These are phyloP conservation scores for Hoplostethus mediterraneus DNA, from an alignment of 2,797 vertebrate species.

Conservation along the genomic window DNA sequence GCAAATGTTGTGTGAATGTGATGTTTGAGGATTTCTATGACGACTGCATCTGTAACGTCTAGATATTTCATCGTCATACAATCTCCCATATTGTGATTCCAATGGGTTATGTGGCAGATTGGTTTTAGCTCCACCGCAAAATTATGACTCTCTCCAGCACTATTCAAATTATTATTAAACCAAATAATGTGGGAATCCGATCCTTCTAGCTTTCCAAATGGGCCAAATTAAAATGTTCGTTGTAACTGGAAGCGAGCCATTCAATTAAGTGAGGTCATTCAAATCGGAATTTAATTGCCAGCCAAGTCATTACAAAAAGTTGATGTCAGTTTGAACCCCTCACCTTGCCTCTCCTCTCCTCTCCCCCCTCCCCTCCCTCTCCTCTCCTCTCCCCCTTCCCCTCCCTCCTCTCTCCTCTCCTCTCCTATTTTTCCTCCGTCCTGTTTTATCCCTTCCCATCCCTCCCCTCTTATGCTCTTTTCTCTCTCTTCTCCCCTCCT, in stretches of 20 bases:
- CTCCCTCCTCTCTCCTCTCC: not conserved
- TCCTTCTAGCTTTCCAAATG: conserved; percentile 21
- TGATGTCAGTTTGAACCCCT: conserved; percentile 29
- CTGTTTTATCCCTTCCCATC: conserved; percentile 1
- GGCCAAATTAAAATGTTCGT: conserved; percentile 46
- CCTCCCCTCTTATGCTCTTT: not conserved
- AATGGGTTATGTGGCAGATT: not conserved
- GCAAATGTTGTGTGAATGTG: no score
- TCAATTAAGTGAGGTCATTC: conserved; percentile 51
- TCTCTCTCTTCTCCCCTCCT: not conserved
- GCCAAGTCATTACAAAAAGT: conserved; percentile 42
- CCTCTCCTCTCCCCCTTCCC: conserved; percentile 3
- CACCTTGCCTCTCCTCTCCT: conserved; percentile 3
- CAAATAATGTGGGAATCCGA: conserved; percentile 11
- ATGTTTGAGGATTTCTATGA: no score
- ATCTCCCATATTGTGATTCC: not conserved
- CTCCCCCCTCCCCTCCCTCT: conserved; percentile 7
- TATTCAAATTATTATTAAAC: not conserved
- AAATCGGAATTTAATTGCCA: conserved; percentile 40
- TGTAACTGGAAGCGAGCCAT: conserved; percentile 39
- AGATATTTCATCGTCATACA: not conserved
- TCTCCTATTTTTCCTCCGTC: not conserved
- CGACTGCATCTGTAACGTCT: not conserved
- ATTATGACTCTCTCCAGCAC: not conserved
- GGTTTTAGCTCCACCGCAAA: not conserved